phyloP scores from a whole-genome alignment of 1,140 invertebrate genomes.

The Atta texana region DNA sequence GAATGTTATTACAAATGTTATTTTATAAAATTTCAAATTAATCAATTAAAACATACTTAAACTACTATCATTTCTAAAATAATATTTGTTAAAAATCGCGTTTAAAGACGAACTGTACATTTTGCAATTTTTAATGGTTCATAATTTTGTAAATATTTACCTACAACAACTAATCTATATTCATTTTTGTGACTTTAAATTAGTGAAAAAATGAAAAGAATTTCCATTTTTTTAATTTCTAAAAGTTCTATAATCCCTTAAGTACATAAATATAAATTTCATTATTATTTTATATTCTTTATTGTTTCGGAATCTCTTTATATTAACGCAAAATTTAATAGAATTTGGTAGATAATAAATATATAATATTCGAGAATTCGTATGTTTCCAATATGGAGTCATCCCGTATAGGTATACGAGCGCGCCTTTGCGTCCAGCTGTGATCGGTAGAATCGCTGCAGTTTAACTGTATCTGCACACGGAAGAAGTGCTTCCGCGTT shows the following conservation, averaged over 20 bases:
- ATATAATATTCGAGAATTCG: not conserved
- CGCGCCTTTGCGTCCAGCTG: slow-evolving; percentile 53
- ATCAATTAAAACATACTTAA: too few species aligned
- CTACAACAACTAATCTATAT: too few species aligned
- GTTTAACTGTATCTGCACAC: slow-evolving; percentile 81
- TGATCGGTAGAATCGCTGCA: slow-evolving; percentile 61
- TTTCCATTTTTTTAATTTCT: too few species aligned
- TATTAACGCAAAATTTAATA: not conserved
- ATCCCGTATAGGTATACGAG: slow-evolving; percentile 16
- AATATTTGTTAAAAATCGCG: too few species aligned
- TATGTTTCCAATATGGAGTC: not conserved
- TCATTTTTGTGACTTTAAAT: too few species aligned
- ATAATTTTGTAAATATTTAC: too few species aligned
- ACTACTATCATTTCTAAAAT: too few species aligned
- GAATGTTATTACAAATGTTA: too few species aligned
- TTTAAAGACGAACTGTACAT: too few species aligned
- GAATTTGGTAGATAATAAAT: not conserved
- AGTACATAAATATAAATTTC: not conserved
- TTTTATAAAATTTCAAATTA: too few species aligned
- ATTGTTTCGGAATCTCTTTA: not conserved
- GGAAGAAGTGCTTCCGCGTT: slow-evolving; percentile 80
- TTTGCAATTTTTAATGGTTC: too few species aligned
- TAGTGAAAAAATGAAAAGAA: too few species aligned
- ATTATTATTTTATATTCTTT: not conserved
- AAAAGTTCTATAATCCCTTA: not conserved